Evolutionary conservation across 1,140 invertebrate genomes (phyloP).

Genomic region (Dinoponera quadriceps): DNA sequence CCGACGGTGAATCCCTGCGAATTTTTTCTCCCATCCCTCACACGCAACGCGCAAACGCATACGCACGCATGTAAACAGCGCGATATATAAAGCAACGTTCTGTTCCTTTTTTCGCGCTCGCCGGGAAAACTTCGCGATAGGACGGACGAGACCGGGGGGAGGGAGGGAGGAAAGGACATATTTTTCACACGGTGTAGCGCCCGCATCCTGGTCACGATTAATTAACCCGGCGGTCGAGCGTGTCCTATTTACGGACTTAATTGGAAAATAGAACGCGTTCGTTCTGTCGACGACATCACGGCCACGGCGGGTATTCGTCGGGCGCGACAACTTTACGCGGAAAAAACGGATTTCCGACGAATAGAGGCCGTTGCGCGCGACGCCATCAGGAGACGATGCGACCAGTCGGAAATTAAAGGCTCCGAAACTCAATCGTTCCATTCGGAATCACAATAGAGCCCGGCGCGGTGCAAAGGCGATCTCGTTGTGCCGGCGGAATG

Average conservation of each 20-base stretch:
- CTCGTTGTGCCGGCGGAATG: neutral
- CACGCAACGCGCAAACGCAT: too few species aligned
- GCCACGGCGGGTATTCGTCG: conserved; percentile 38
- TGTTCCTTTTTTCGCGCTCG: neutral
- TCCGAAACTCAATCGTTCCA: conserved; percentile 14
- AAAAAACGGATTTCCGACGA: conserved; percentile 33
- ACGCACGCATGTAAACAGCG: too few species aligned
- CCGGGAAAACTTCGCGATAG: conserved; percentile 9
- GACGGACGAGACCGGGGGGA: neutral
- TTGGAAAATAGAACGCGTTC: conserved; percentile 67
- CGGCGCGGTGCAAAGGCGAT: neutral
- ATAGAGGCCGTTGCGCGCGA: neutral
- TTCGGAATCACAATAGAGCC: neutral
- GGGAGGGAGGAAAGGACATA: neutral
- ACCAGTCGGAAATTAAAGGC: conserved; percentile 16
- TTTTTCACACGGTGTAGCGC: conserved; percentile 57
- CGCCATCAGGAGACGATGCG: too few species aligned
- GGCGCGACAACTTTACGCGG: conserved; percentile 17
- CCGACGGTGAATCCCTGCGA: conserved; percentile 5
- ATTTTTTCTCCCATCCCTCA: neutral
- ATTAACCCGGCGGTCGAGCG: conserved; percentile 67
- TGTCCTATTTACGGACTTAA: conserved; percentile 67
- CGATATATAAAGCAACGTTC: conserved; percentile 24
- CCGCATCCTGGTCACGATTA: conserved; percentile 68
- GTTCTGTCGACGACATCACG: too few species aligned